Evolutionary conservation across 2,888 invertebrate species (phyloP).

Genomic region (Desoria tigrina): DNA sequence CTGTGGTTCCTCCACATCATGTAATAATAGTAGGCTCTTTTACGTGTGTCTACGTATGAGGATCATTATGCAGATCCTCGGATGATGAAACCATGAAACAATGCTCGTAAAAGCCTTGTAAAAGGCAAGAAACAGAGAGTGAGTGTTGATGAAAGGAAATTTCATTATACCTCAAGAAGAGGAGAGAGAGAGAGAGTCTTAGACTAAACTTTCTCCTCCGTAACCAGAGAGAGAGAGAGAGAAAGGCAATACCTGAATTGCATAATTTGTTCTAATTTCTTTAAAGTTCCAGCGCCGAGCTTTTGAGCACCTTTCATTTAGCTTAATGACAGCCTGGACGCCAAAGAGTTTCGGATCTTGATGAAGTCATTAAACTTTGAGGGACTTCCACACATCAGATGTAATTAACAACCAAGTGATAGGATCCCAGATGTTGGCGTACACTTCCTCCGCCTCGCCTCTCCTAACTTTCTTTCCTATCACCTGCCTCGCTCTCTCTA

Average conservation of each 20-base stretch:
- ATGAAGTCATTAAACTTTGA: constrained; percentile 55
- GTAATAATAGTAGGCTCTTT: neutral
- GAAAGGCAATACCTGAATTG: constrained; percentile 54
- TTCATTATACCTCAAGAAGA: constrained; percentile 49
- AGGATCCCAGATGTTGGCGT: constrained; percentile 53
- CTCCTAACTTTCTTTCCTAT: constrained; percentile 22
- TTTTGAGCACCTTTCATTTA: constrained; percentile 53
- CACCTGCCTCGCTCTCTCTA: constrained; percentile 20
- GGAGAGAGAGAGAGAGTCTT: constrained; percentile 18
- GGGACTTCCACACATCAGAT: constrained; percentile 54
- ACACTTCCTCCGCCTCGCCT: constrained; percentile 10
- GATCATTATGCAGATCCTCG: constrained; percentile 49
- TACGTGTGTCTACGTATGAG: constrained; percentile 11
- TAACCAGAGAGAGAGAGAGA: neutral
- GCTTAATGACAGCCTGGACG: constrained; percentile 54
- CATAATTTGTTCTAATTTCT: constrained; percentile 55
- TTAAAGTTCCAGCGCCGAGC: constrained; percentile 53
- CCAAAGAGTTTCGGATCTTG: constrained; percentile 53
- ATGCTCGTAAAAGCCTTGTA: constrained; percentile 52
- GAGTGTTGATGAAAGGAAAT: constrained; percentile 52
- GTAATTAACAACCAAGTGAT: constrained; percentile 54
- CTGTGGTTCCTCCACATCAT: neutral
- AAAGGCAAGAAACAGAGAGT: constrained; percentile 39
- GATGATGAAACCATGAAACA: constrained; percentile 53
- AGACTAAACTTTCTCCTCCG: neutral